Conservation (phyloP, 2,113 vertebrate genomes). For the Malurus cyaneus region DNA sequence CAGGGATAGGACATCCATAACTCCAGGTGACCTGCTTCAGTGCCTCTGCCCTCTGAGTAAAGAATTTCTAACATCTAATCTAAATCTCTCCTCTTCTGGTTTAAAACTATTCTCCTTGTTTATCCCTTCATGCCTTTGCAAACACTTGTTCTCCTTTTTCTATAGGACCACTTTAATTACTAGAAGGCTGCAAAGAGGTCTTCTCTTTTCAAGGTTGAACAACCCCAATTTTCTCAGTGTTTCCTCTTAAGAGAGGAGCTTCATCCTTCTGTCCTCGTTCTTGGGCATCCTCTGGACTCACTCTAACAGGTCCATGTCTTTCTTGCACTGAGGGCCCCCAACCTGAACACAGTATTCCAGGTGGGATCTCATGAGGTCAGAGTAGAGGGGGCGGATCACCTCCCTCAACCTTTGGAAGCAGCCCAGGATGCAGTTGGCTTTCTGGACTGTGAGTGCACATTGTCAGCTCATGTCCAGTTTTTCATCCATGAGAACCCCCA, state of each 20-base stretch:
- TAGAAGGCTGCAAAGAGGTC: background rate
- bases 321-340: background rate
- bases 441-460: background rate
- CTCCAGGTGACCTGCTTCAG: background rate
- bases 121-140: background rate
- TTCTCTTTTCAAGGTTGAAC: background rate
- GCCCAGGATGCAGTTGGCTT: background rate
- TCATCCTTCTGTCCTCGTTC: background rate
- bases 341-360: background rate
- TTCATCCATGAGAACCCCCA: background rate
- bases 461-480: background rate
- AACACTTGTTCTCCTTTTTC: background rate
- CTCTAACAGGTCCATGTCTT: background rate
- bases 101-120: background rate
- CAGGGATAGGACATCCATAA: background rate
- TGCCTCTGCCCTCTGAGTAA: background rate
- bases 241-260: background rate
- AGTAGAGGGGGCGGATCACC: background rate
- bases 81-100: background rate
- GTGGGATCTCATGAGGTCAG: background rate
- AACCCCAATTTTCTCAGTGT: background rate
- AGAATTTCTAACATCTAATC: background rate
- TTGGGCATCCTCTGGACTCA: background rate
- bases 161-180: background rate
- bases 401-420: background rate